Evolutionary conservation across 2,888 invertebrate species (phyloP), one percentile per base, ranked within the genome.

Genomic region (Agrochola lychnidis): DNA sequence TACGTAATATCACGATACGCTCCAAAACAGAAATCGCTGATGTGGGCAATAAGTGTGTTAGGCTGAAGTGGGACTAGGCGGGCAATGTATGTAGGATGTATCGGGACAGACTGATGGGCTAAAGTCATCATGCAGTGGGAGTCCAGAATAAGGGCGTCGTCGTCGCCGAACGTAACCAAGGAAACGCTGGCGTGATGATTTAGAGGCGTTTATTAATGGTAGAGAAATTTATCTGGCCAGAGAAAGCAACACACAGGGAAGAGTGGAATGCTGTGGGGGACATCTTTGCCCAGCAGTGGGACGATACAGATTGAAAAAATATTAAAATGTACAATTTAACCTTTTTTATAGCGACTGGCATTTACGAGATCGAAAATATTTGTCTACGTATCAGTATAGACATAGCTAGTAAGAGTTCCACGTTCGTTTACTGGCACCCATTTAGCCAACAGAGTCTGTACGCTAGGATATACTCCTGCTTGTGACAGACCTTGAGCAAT

Each of bases 401-500:
- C 94, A 53, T 94, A 95, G 75, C 97, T 95, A 82, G 95, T 94
- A 22, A 98, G 91, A 73, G 97, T 95, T 0, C 97, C 97, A 30
- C 97, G 95, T 90, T 98, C 98, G 0, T 95, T 96, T 0, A 94
- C 89, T 0, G 98, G 97, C 0, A 96, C 97, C 98, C 98, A 98
- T 89, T 97, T 98, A 0, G 98, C 97, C 70, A 98, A 89, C 9
- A 98, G 90, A 0, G 97, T 97, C 82, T 98, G 98, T 0, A 97
- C 92, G 40, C 97, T 97, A 0, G 98, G 98, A 88, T 97, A 97
- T 2, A 98, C 94, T 40, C 98, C 97, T 12, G 98, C 97, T 94
- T 98, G 98, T 0, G 97, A 95, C 16, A 98, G 92, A 0, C 99
- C 99, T 93, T 98, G 98, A 0, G 98, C 81, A 0, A 98, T 96